Evolutionary conservation across 92 coral and sea anemone species (phyloP), one percentile per base, ranked within the genome.

Genomic region (Umimayanthus chanpuru): DNA sequence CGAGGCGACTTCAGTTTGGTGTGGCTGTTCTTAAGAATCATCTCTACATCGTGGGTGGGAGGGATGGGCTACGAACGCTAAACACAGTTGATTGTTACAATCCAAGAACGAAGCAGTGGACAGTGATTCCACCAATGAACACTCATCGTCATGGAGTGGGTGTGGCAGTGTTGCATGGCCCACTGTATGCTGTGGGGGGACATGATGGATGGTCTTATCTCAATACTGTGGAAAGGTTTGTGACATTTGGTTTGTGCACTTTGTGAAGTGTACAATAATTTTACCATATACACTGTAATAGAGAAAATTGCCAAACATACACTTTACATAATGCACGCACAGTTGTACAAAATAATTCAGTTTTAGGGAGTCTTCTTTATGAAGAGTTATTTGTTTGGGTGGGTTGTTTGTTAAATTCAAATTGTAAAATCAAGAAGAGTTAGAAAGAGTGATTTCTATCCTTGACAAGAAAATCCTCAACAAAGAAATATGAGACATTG

Each of bases 171-270:
- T 90, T 97, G 80, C 93, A 92, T 88, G 99, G 99, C 30, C 99
- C 99, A 3, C 66, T 97, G 76, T 97, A 97, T 94, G 99, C 99
- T 39, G 98, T 97, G 9, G 99, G 99, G 23, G 99, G 99, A 38
- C 99, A 97, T 89, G 99, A 97, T 95, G 99, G 99, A 0, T 97
- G 99, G 99, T 97, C 99, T 1, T 97, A 97, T 89, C 92, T 97
- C 55, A 97, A 94, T 65, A 92, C 99, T 18, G 99, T 97, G 20
- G 99, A 97, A 88, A 94, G 99, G 99, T 93, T 38, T n/a, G 55
- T 82, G 78, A 23, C 28, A 77, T 86, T 64, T 50, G 40, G 30
- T 28, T 79, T 79, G 66, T 79, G 5, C 70, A 79, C 38, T 32
- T 74, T 74, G 40, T 74, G 49, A 74, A 26, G 7, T 9, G 3